Evolutionary conservation across 2,888 invertebrate species (phyloP), one percentile per base, ranked within the genome.

Genomic region (Punctoribates punctum): DNA sequence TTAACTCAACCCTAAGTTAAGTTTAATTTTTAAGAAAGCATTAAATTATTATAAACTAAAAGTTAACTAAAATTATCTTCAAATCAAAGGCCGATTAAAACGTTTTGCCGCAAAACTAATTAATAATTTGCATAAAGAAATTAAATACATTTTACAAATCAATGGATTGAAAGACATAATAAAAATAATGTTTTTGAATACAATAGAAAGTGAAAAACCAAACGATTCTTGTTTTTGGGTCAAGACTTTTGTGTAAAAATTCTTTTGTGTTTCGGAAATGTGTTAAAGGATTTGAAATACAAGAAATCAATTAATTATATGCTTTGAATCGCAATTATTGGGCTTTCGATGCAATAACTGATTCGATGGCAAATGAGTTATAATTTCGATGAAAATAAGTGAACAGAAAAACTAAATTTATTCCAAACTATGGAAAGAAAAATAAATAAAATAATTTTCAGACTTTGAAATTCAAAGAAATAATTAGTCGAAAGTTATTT

Each of bases 141-240:
- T 8, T 8, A 60, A 60, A 25, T 29, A 38, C 11, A 20, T 38
- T n/a, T 20, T 60, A 34, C 2, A 13, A 9, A 62, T 29, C 29
- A 62, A 62, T 62, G n/a, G 29, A 11, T 34, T 62, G 2, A n/a
- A 38, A 38, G n/a, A 38, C 5, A 60, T 65, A 34, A 17, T 34
- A 13, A 67, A 67, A 62, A 13, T 20, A 67, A 17, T 62, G n/a
- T 5, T 8, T 29, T 20, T 38, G n/a, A 34, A 67, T 20, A 67
- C 65, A 67, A 67, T 67, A 34, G 65, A 67, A 67, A 60, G 60
- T 60, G 65, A 20, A n/a, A 67, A 29, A n/a, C n/a, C n/a, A n/a
- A 67, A 67, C 34, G 20, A 38, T n/a, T 20, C 4, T n/a, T 54
- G n/a, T 67, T 67, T 67, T 67, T 67, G 65, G 65, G 65, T 67